Base-by-base conservation (phyloP, 2,113 vertebrate genomes). In the Epinephelus fuscoguttatus region DNA sequence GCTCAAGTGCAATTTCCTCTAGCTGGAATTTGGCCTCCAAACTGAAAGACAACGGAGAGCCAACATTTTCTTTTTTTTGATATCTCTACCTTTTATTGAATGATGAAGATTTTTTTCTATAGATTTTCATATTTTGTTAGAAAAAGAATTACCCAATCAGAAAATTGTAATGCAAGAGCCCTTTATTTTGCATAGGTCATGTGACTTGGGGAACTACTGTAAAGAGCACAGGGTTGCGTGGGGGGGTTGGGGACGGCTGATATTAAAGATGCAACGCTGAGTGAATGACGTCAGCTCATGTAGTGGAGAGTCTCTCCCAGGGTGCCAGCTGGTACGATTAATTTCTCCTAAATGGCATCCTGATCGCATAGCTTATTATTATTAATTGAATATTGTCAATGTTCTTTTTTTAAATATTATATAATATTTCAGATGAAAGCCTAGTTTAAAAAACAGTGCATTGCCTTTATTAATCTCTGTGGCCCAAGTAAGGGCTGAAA, bases 1-100 rank as follows among this genome's bases (percentile, higher is more conserved):
- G 94, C 96, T 92, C 92, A 98, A 99, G 97, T 98, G 98, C 98
- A 98, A 97, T 98, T 98, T 95, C 91, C 95, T 94, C 93, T 88
- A 86, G 93, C 81, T 92, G 93, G 94, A 96, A 93, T 89, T 52
- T 92, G 95, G 93, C 91, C 90, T 95, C 93, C 94, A 88, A 92
- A 92, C 88, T 84, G 84, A 89, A 92, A 92, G 92, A 93, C 70
- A 92, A 96, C 90, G 94, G 95, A 96, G 93, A 67, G 92, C 86
- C 86, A 45, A 75, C 70, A 45, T 78, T 91, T 90, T 80, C 42
- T 47, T 86, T 88, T 91, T 97, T 97, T 98, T 97, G 94, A 97
- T 98, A 97, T 96, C 94, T 96, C 74, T 91, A 85, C 80, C 91
- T 94, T 92, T 93, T 93, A 92, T 87, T 92, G 84, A 91, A 93